Base-by-base conservation (phyloP, 2,888 invertebrate species). In the Lithosia quadra region DNA sequence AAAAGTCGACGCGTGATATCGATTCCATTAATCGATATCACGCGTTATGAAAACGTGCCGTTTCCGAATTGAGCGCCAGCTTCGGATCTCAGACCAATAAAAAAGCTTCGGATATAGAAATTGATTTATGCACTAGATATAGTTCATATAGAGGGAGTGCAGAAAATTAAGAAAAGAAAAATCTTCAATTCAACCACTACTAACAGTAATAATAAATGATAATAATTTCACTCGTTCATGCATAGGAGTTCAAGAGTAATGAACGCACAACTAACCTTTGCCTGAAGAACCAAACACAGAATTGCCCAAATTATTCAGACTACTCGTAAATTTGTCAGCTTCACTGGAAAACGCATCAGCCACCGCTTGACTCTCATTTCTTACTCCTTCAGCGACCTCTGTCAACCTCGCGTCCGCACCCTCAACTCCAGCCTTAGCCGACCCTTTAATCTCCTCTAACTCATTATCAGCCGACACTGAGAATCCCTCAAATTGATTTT, bases 221-320 rank as follows among this genome's bases (percentile, higher is more conserved):
- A 18, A 18, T 5, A 18, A 43, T 49, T 39, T 33, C 8, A 39
- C 0, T 65, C 18, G 11, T 28, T 1, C 21, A 58, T 33, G 28
- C 15, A 58, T 34, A 33, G 15, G 28, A 22, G 10, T 11, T 36
- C 0, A 60, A 34, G 33, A 53, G 9, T 21, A 53, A 56, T n/a
- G 10, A 59, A 21, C 11, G 2, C 36, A 33, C 7, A 58, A 74
- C 76, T 74, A 76, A 95, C 95, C 95, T 93, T 94, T 95, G 68
- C 94, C 94, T 77, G 94, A 92, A 83, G 91, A 89, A 79, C 94
- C 93, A 81, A 94, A 93, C 61, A 94, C 91, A 5, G 93, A 91
- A 82, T 90, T 94, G 76, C 94, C 94, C 85, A 94, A 88, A 85
- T 94, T 91, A 74, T 94, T 94, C 69, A 95, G 87, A 81, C 84